Evolutionary conservation across 2,797 vertebrate species (phyloP).

Genomic region (Sphenopsis melanotis): DNA sequence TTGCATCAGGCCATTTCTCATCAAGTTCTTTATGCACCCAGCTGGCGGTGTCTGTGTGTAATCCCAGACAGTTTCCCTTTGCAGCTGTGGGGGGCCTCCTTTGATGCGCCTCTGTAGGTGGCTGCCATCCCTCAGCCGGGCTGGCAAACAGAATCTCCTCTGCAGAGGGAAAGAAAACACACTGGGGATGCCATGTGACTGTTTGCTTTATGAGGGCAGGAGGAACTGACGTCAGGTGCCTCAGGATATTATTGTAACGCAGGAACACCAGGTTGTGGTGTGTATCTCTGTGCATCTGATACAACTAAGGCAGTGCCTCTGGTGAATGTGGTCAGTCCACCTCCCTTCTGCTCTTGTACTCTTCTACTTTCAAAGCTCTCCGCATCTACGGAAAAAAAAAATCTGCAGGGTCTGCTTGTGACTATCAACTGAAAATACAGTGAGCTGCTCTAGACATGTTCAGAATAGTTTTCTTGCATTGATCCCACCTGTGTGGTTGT

Average conservation of each 20-base stretch:
- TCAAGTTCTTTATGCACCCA: conserved; percentile 45
- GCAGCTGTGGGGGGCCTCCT: conserved; percentile 56
- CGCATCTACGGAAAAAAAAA: not conserved
- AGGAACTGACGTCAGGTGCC: conserved; percentile 54
- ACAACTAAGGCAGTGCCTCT: accelerated
- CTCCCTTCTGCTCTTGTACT: not conserved
- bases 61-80: conserved; percentile 59
- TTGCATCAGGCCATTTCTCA: conserved; percentile 34
- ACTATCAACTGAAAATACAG: accelerated
- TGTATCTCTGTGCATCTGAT: not conserved
- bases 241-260: conserved; percentile 16
- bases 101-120: conserved; percentile 61
- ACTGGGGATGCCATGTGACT: not conserved
- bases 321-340: not conserved
- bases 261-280: not conserved
- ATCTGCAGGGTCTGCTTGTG: not conserved
- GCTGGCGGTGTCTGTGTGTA: conserved; percentile 46
- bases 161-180: conserved; percentile 52
- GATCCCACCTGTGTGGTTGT: not conserved
- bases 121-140: not conserved
- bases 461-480: not conserved
- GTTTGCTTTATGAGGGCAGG: not conserved
- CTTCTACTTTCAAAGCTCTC: not conserved
- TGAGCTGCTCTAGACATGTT: not conserved
- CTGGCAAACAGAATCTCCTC: conserved; percentile 43